Evolutionary conservation across 2,888 invertebrate species (phyloP).

Genomic region (Tipula lateralis): DNA sequence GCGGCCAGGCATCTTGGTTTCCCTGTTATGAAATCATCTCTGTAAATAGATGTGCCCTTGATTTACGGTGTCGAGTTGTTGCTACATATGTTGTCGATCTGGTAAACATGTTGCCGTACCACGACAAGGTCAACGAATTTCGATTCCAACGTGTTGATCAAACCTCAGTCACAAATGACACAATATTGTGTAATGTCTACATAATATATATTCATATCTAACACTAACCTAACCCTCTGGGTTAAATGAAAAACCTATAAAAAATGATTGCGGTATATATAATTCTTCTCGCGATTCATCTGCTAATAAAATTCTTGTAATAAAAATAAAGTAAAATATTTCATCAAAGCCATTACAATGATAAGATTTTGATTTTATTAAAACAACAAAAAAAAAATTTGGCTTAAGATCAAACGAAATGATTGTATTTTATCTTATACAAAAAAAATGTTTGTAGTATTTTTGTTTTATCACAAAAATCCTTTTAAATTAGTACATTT

Average conservation of each 20-base stretch:
- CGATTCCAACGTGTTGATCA: too few relatives aligned
- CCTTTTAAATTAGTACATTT: background rate
- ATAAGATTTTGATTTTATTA: background rate
- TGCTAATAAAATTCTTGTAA: background rate
- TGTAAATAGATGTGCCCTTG: too few relatives aligned
- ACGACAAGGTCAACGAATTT: too few relatives aligned
- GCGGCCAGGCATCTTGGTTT: too few relatives aligned
- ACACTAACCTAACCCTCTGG: background rate
- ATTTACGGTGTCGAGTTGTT: too few relatives aligned
- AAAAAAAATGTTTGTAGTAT: background rate
- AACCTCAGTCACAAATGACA: too few relatives aligned
- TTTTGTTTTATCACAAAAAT: background rate
- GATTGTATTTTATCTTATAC: background rate
- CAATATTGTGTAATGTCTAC: too few relatives aligned
- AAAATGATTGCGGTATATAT: background rate
- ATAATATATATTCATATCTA: background rate
- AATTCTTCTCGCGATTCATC: background rate
- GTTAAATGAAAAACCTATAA: background rate
- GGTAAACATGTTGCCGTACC: too few relatives aligned
- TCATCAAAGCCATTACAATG: background rate
- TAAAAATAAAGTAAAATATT: background rate
- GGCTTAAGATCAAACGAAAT: background rate
- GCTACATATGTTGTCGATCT: too few relatives aligned
- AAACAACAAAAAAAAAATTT: background rate
- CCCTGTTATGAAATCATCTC: too few relatives aligned